Base-by-base conservation (phyloP, 2,888 invertebrate genomes). In the Protophormia terraenovae region DNA sequence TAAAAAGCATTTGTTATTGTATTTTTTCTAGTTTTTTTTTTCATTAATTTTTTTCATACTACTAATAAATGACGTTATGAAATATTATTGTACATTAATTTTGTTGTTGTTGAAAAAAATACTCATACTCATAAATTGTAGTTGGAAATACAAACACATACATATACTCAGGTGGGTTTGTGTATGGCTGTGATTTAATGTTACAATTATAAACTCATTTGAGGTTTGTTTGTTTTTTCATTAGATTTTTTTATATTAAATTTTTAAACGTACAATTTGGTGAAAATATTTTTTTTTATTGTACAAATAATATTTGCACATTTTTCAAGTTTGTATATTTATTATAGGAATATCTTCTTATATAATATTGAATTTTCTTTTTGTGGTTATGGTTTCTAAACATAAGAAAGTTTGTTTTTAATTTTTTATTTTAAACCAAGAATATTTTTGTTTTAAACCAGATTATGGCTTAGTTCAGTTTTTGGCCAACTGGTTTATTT, bases 21-120 rank as follows among this genome's bases (percentile, higher is more conserved):
- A 22, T 41, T 22, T 16, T 50, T 64, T 45, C 22, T 41, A 41
- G 19, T 66, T 41, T 45, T 45, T 16, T 2, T 14, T 4, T 6
- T 27, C 24, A 1, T 27, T n/a, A n/a, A n/a, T 27, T 55, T 66
- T 41, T 35, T 55, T 27, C 27, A 14, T n/a, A 22, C 67, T 27
- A 60, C 24, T 32, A 32, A 67, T 38, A 29, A 60, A 75, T 69
- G 60, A 81, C 81, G 81, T 69, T 81, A 69, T 55, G 62, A 76
- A 82, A 60, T 82, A 64, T 64, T 80, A 38, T 22, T 78, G 24
- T 53, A 45, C 19, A 58, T 16, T 58, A 8, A n/a, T 19, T 50
- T 38, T 35, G 47, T 53, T 45, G 27, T 41, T 38, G 5, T 66
- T 35, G 2, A 62, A 62, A 19, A 3, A 3, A 12, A n/a, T 22